Evolutionary conservation across 2,113 vertebrate species (phyloP).

Genomic region (Caracal caracal): DNA sequence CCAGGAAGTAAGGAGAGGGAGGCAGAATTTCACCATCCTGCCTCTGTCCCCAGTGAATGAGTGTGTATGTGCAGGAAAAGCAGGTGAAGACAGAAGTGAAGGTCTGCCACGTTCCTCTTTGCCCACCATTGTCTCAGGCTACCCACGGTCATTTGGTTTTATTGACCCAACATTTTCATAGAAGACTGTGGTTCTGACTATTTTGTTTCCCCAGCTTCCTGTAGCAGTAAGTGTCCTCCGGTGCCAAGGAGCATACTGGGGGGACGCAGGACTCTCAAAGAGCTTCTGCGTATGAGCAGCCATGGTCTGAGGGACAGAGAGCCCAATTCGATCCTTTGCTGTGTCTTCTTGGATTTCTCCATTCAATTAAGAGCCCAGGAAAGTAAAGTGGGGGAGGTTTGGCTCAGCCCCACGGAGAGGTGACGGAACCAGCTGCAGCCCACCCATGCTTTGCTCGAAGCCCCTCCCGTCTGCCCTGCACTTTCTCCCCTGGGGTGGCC

Average conservation of each 20-base stretch:
- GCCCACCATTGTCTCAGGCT: background rate
- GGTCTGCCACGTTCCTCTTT: accelerated
- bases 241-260: background rate
- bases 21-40: accelerated
- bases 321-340: too few species aligned
- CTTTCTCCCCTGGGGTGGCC: background rate
- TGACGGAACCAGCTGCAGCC: background rate
- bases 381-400: background rate
- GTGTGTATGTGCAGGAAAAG: background rate
- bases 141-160: background rate
- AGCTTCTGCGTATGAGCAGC: background rate
- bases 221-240: background rate
- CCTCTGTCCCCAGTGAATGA: accelerated
- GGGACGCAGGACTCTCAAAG: background rate
- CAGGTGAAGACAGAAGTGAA: background rate
- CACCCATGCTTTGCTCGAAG: background rate
- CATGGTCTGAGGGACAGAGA: background rate
- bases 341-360: background rate
- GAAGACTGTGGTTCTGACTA: background rate
- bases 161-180: background rate
- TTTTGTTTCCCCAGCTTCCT: background rate
- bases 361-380: background rate
- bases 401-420: background rate
- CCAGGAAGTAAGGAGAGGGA: background rate
- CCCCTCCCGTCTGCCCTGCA: background rate